These are phyloP conservation scores for Drosophila ananassae DNA, from an alignment of 1,140 invertebrate species.

Conservation along the genomic window DNA sequence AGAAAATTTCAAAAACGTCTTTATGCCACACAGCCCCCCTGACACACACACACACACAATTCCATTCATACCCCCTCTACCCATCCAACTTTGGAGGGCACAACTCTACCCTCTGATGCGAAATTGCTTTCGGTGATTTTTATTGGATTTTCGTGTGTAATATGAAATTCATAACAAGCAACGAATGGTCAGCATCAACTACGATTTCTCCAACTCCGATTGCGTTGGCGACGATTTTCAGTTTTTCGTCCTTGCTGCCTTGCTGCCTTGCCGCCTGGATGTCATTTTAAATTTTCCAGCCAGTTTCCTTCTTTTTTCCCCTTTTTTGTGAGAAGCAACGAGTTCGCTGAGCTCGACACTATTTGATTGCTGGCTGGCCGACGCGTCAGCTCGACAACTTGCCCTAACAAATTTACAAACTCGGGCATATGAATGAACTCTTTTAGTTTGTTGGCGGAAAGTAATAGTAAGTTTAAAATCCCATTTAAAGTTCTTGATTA, in stretches of 20 bases:
- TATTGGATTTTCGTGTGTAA: constrained; percentile 78
- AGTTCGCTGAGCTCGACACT: constrained; percentile 55
- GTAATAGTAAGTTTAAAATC: not conserved
- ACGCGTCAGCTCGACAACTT: constrained; percentile 46
- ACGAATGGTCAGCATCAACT: constrained; percentile 35
- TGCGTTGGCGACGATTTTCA: constrained; percentile 41
- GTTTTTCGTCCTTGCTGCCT: constrained; percentile 30
- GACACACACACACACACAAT: not conserved
- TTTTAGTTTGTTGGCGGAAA: constrained; percentile 1
- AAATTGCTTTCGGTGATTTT: constrained; percentile 82
- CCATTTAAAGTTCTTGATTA: not conserved
- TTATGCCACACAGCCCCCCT: constrained; percentile 2
- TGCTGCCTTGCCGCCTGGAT: constrained; percentile 41
- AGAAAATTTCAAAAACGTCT: constrained; percentile 31
- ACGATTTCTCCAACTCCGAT: constrained; percentile 27
- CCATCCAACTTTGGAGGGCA: not conserved
- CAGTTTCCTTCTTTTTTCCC: constrained; percentile 28
- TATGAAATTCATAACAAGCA: constrained; percentile 79
- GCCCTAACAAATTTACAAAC: constrained; percentile 13
- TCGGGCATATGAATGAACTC: not conserved
- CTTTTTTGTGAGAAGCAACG: constrained; percentile 1
- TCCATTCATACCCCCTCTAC: not conserved
- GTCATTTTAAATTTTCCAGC: constrained; percentile 55
- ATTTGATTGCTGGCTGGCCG: constrained; percentile 64
- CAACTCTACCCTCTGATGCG: constrained; percentile 10